Percentiles rank a stretch among this genome's conserved stretches.
Conservation (phyloP, 2,797 vertebrate species). For the Morus bassanus region DNA sequence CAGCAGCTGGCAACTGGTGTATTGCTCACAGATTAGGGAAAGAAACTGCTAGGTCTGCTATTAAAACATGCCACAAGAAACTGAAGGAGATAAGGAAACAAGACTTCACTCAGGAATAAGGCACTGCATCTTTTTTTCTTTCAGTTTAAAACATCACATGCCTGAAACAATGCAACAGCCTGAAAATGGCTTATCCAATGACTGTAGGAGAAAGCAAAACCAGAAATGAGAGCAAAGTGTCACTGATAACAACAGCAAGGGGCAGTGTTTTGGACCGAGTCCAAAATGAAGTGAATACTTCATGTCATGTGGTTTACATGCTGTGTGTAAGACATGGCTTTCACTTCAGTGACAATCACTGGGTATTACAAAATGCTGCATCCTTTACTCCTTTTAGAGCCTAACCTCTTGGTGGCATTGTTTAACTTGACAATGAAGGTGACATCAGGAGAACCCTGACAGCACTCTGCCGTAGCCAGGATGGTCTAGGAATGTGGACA, state of each 20-base stretch:
- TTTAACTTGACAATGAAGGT: neutral
- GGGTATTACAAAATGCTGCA: neutral
- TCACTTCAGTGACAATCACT: neutral
- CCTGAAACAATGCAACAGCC: neutral
- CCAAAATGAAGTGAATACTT: neutral
- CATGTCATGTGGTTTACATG: neutral
- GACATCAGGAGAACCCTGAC: neutral
- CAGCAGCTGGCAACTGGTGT: neutral
- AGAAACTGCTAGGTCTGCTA: neutral
- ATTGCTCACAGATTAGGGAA: neutral
- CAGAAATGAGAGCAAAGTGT: neutral
- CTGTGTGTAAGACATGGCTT: neutral
- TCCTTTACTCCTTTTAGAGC: neutral
- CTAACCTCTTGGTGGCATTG: neutral
- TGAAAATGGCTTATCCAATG: neutral
- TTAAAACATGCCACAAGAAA: neutral
- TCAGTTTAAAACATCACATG: neutral
- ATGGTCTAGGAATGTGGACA: neutral
- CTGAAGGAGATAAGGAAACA: neutral
- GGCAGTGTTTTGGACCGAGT: neutral
- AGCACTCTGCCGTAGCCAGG: neutral
- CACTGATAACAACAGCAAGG: neutral
- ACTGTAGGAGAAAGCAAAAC: neutral
- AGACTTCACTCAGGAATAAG: neutral
- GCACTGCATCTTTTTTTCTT: neutral